These are phyloP conservation scores for Tachina grossa DNA, from an alignment of 2,888 invertebrate genomes.

Conservation along the genomic window DNA sequence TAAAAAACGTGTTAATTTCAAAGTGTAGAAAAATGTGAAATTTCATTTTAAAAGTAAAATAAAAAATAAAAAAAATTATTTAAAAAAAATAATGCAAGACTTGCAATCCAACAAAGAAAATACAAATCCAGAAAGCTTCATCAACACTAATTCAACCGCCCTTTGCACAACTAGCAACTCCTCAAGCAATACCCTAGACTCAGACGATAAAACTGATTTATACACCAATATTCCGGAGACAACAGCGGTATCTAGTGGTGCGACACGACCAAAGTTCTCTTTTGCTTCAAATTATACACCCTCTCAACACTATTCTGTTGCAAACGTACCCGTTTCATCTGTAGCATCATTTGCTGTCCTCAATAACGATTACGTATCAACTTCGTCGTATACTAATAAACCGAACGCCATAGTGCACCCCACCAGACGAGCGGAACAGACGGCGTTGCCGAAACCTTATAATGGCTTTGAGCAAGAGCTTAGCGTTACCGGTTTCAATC, in stretches of 20 bases:
- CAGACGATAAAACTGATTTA: constrained; percentile 28
- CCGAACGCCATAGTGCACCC: constrained; percentile 85
- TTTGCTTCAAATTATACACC: constrained; percentile 74
- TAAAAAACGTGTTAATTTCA: neutral
- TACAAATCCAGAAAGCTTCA: constrained; percentile 73
- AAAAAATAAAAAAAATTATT: constrained; percentile 26
- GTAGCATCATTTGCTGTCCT: constrained; percentile 75
- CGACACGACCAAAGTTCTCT: constrained; percentile 77
- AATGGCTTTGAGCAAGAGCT: constrained; percentile 59
- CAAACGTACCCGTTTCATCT: constrained; percentile 71
- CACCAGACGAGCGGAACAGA: constrained; percentile 81
- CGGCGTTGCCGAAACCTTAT: constrained; percentile 62
- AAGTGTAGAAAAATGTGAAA: constrained; percentile 52
- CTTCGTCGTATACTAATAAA: constrained; percentile 76
- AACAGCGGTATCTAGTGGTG: constrained; percentile 4
- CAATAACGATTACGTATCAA: constrained; percentile 74
- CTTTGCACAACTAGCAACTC: constrained; percentile 55
- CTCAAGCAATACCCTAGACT: constrained; percentile 56
- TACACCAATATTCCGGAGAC: constrained; percentile 40
- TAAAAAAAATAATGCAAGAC: constrained; percentile 73
- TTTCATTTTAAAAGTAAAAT: constrained; percentile 21
- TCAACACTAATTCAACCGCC: constrained; percentile 64
- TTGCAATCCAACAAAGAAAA: constrained; percentile 65
- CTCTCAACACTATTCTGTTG: constrained; percentile 28
- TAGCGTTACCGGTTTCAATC: constrained; percentile 61